These are phyloP conservation scores for Selenia dentaria DNA, from an alignment of 2,888 invertebrate species.

Conservation along the genomic window DNA sequence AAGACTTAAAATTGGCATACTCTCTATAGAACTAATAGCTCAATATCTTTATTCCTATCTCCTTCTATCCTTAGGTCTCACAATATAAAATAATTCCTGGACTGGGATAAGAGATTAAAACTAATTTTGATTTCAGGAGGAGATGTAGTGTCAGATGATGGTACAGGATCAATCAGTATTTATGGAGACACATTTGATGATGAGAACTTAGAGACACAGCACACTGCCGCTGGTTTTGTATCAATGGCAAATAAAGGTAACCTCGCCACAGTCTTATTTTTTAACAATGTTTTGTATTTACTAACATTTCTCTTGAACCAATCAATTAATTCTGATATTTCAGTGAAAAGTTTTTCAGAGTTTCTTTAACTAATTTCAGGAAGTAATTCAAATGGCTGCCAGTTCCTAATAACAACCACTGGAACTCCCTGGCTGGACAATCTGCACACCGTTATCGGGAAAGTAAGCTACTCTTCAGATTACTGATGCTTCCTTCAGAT, in stretches of 20 bases:
- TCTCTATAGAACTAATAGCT: no score
- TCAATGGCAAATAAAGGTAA: slow-evolving; percentile 95
- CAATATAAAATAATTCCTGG: no score
- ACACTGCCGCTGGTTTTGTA: slow-evolving; percentile 92
- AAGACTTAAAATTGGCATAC: no score
- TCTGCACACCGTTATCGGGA: slow-evolving; percentile 95
- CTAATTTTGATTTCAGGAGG: no score
- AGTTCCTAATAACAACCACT: slow-evolving; percentile 96
- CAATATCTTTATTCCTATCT: no score
- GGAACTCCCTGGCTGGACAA: slow-evolving; percentile 95
- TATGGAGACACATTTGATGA: slow-evolving; percentile 94
- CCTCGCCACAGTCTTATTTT: not conserved
- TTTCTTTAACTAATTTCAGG: slow-evolving; percentile 67
- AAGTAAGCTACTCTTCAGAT: slow-evolving; percentile 83
- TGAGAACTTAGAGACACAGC: slow-evolving; percentile 93
- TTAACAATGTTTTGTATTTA: no score
- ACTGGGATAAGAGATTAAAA: no score
- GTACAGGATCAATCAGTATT: slow-evolving; percentile 93
- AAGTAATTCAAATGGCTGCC: slow-evolving; percentile 96
- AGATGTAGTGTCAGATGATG: slow-evolving; percentile 92
- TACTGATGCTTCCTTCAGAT: no score
- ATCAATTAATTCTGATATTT: no score
- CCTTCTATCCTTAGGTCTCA: no score
- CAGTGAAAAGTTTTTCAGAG: no score
- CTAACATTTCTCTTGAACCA: no score